Conservation (phyloP, 2,797 vertebrate genomes). For the Mormyrops boulengeri region DNA sequence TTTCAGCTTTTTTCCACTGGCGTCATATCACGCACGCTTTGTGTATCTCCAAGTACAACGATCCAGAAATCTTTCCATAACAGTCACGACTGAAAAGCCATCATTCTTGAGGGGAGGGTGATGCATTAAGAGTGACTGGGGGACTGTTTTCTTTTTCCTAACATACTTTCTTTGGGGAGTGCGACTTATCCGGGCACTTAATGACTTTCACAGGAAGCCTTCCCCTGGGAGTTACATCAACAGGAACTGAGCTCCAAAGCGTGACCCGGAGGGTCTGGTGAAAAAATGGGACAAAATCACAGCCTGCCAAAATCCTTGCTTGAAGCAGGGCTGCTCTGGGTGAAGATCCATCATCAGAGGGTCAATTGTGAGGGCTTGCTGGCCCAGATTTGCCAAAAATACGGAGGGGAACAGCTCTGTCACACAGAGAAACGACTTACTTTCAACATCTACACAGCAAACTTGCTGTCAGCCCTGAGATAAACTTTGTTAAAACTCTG, state of each 20-base stretch:
- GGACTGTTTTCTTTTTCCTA: neutral
- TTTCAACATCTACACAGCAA: neutral
- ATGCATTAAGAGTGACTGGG: neutral
- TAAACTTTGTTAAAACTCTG: neutral
- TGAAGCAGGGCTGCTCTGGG: neutral
- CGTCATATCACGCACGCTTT: neutral
- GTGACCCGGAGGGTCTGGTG: neutral
- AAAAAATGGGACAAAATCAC: neutral
- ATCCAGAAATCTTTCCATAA: neutral
- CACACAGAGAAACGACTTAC: neutral
- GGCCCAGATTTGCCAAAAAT: neutral
- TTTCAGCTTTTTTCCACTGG: neutral
- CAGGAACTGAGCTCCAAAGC: neutral
- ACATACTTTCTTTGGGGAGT: neutral
- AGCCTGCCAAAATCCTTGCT: neutral
- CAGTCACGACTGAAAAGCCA: neutral
- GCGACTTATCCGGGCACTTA: neutral
- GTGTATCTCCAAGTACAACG: neutral
- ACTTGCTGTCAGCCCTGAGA: neutral
- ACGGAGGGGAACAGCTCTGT: neutral
- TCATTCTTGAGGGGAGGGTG: neutral
- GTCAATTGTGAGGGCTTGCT: neutral
- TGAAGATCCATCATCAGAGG: neutral
- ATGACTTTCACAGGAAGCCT: constrained; percentile 3
- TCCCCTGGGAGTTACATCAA: constrained; percentile 23